phyloP scores from a whole-genome alignment of 2,113 vertebrate species.

The Gymnocephalus cernua region DNA sequence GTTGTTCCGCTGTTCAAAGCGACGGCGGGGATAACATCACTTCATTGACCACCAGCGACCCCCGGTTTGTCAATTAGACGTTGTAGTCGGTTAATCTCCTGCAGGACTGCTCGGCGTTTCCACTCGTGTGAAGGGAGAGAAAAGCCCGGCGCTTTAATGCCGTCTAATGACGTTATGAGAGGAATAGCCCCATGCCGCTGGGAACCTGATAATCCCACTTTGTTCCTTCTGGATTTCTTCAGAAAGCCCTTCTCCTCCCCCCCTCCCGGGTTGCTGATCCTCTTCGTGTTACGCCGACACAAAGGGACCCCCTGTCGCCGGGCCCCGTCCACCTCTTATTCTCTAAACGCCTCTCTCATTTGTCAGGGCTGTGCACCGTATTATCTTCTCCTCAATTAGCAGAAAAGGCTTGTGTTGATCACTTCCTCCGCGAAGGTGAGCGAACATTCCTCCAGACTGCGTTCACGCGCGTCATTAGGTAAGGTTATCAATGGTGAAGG shows the following conservation, averaged over 20 bases:
- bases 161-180: slow-evolving; percentile 85
- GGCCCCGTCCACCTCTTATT: slow-evolving; percentile 63
- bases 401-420: slow-evolving; percentile 72
- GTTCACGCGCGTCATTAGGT: slow-evolving; percentile 6
- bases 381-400: slow-evolving; percentile 82
- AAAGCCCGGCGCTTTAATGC: slow-evolving; percentile 80
- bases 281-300: slow-evolving; percentile 75
- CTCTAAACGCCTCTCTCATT: slow-evolving; percentile 78
- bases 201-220: slow-evolving; percentile 86
- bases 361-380: slow-evolving; percentile 57
- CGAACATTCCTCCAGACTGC: slow-evolving; percentile 25
- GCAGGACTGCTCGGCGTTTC: slow-evolving; percentile 62
- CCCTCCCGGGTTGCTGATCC: slow-evolving; percentile 72
- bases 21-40: slow-evolving; percentile 74
- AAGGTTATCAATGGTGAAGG: slow-evolving; percentile 25
- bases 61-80: slow-evolving; percentile 78
- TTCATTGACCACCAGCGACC: slow-evolving; percentile 59
- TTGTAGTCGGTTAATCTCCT: slow-evolving; percentile 76
- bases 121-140: slow-evolving; percentile 62
- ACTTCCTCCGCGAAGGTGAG: slow-evolving; percentile 77
- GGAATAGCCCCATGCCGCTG: slow-evolving; percentile 86
- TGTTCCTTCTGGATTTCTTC: slow-evolving; percentile 77
- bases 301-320: slow-evolving; percentile 76
- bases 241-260: slow-evolving; percentile 57
- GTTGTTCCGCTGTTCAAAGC: slow-evolving; percentile 72